These are phyloP conservation scores for Drosophila busckii DNA, from an alignment of 1,140 invertebrate genomes.

Conservation along the genomic window DNA sequence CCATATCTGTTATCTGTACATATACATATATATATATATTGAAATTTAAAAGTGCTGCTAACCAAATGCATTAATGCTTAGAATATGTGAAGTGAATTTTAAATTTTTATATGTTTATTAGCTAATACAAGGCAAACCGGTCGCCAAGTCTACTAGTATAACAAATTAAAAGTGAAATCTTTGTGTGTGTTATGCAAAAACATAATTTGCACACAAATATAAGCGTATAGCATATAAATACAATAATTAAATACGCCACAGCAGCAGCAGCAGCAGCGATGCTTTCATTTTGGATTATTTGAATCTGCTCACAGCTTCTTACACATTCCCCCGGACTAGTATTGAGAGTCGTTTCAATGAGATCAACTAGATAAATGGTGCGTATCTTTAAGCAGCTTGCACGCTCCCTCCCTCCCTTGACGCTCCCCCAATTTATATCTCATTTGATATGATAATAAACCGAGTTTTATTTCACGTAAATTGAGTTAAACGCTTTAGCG, in stretches of 20 bases:
- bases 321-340: too few species aligned
- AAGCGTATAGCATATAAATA: slow-evolving; percentile 9
- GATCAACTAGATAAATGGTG: slow-evolving; percentile 74
- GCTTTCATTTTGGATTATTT: slow-evolving; percentile 69
- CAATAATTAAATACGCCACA: slow-evolving; percentile 7
- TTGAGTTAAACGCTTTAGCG: slow-evolving; percentile 11
- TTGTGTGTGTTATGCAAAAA: too few species aligned
- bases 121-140: too few species aligned
- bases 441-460: slow-evolving; percentile 24
- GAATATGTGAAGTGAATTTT: too few species aligned
- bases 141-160: too few species aligned
- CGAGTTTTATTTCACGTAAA: slow-evolving; percentile 26
- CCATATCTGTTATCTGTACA: too few species aligned
- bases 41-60: too few species aligned
- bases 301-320: slow-evolving; percentile 27
- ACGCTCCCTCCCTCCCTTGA: background rate
- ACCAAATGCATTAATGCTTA: too few species aligned
- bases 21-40: too few species aligned
- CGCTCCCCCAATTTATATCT: background rate
- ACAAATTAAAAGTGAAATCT: too few species aligned
- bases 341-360: slow-evolving; percentile 66
- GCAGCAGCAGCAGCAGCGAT: background rate
- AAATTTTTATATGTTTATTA: too few species aligned
- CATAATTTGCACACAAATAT: too few species aligned
- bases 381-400: slow-evolving; percentile 41